phyloP scores from a whole-genome alignment of 1,140 invertebrate genomes.

The Drosophila hydei region DNA sequence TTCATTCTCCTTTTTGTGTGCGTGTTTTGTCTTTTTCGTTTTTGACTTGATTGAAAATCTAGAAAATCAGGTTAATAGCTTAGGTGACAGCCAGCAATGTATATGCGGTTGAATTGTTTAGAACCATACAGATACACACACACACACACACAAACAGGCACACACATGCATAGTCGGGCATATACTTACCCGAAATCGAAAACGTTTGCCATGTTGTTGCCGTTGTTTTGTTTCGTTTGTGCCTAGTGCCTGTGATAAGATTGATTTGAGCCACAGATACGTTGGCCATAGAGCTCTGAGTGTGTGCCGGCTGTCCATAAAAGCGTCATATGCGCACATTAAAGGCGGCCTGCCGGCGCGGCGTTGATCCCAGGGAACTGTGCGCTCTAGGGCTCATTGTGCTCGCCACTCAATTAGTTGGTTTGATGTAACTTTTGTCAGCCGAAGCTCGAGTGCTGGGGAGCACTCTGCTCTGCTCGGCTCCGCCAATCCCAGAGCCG shows the following conservation, averaged over 20 bases:
- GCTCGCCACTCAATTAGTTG: slow-evolving; percentile 79
- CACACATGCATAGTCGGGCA: background rate
- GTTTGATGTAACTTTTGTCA: slow-evolving; percentile 80
- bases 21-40: slow-evolving; percentile 66
- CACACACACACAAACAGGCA: slow-evolving; percentile 3
- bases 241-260: slow-evolving; percentile 64
- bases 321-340: slow-evolving; percentile 72
- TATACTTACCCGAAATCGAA: slow-evolving; percentile 33
- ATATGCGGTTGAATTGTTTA: slow-evolving; percentile 77
- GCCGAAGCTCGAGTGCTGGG: slow-evolving; percentile 38
- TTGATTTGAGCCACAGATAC: slow-evolving; percentile 76
- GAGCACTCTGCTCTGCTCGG: slow-evolving; percentile 9
- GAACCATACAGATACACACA: slow-evolving; percentile 52
- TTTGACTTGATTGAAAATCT: slow-evolving; percentile 83
- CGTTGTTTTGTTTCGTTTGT: slow-evolving; percentile 27
- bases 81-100: slow-evolving; percentile 80
- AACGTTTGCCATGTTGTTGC: slow-evolving; percentile 24
- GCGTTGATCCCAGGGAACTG: slow-evolving; percentile 35
- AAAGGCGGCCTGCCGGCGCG: slow-evolving; percentile 53
- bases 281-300: slow-evolving; percentile 14
- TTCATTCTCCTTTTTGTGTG: slow-evolving; percentile 66
- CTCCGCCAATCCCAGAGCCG: slow-evolving; percentile 1
- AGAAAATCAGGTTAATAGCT: slow-evolving; percentile 84
- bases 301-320: slow-evolving; percentile 36
- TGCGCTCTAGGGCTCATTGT: slow-evolving; percentile 70